Evolutionary conservation across 2,113 vertebrate genomes (phyloP).

Genomic region (Mola mola): DNA sequence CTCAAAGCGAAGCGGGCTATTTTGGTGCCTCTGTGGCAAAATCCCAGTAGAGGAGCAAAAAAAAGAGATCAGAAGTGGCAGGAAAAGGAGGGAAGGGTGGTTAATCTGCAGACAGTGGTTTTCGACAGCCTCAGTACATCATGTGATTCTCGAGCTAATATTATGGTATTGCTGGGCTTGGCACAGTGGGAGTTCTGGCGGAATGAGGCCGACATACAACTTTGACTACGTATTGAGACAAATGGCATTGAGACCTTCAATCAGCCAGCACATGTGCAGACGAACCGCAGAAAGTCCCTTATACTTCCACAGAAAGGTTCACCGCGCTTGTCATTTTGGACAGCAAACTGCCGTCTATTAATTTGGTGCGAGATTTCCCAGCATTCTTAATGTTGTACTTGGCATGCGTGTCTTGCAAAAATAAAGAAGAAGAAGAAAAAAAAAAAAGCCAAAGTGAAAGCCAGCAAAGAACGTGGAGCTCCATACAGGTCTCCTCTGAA

Average conservation of each 20-base stretch:
- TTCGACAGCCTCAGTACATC: slow-evolving; percentile 56
- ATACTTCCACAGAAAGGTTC: slow-evolving; percentile 28
- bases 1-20: slow-evolving; percentile 37
- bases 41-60: slow-evolving; percentile 12
- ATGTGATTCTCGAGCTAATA: slow-evolving; percentile 67
- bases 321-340: slow-evolving; percentile 26
- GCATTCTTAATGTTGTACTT: slow-evolving; percentile 55
- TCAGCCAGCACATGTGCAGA: slow-evolving; percentile 31
- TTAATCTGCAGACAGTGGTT: slow-evolving; percentile 68
- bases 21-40: slow-evolving; percentile 39
- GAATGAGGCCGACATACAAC: slow-evolving; percentile 13
- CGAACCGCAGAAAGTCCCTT: slow-evolving; percentile 55
- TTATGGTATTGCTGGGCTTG: slow-evolving; percentile 66
- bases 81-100: slow-evolving; percentile 56
- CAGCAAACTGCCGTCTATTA: slow-evolving; percentile 18
- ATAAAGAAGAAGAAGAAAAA: slow-evolving; percentile 13
- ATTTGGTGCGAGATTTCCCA: slow-evolving; percentile 48
- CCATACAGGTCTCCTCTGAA: slow-evolving; percentile 27
- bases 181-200: slow-evolving; percentile 66
- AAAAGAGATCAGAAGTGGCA: slow-evolving; percentile 53
- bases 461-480: slow-evolving; percentile 33
- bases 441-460: slow-evolving; percentile 20
- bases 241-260: slow-evolving; percentile 41
- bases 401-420: slow-evolving; percentile 40
- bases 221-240: slow-evolving; percentile 27